Evolutionary conservation across 2,113 vertebrate species (phyloP), one percentile per base, ranked within the genome.

Genomic region (Vanacampus margaritifer): DNA sequence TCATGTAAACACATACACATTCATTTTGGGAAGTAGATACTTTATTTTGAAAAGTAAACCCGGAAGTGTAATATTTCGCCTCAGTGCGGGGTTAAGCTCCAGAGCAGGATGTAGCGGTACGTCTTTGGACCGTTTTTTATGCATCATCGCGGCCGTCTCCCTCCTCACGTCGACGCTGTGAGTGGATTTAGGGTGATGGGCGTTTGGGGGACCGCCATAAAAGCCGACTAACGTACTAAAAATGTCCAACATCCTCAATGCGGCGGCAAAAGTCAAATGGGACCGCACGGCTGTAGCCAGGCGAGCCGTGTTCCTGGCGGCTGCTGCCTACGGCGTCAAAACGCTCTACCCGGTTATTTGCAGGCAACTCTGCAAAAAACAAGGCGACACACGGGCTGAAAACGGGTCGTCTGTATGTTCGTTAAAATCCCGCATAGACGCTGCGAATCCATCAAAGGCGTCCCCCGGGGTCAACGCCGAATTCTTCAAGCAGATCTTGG

Each of bases 401-500:
- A 92, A 93, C 39, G 91, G 92, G 9, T 79, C 86, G 9, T 79
- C 86, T 8, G n/a, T 78, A 0, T 64, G 73, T 35, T 13, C 51
- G 19, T 73, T 56, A 0, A 75, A 68, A 5, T 50, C 79, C 0
- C 61, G 19, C 1, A 13, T 8, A 1, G 79, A 80, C 6, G 26
- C 24, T 1, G 35, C 36, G 35, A 75, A 56, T 0, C 72, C 48
- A 3, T 86, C 43, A 62, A 88, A 78, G 67, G 28, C 85, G 12
- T 92, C 94, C 1, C 96, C 95, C 0, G 94, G 91, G 0, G 89
- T 97, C 39, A 90, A 98, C 68, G 94, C 94, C 1, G 92, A 92
- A 41, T 99, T 99, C 65, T 92, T 95, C 75, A 88, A 73, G 82
- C 96, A 98, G 90, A 93, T 99, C 19, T 78, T 95, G 28, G 92